Evolutionary conservation across 2,113 vertebrate genomes (phyloP).

Genomic region (Ramphastos sulfuratus): DNA sequence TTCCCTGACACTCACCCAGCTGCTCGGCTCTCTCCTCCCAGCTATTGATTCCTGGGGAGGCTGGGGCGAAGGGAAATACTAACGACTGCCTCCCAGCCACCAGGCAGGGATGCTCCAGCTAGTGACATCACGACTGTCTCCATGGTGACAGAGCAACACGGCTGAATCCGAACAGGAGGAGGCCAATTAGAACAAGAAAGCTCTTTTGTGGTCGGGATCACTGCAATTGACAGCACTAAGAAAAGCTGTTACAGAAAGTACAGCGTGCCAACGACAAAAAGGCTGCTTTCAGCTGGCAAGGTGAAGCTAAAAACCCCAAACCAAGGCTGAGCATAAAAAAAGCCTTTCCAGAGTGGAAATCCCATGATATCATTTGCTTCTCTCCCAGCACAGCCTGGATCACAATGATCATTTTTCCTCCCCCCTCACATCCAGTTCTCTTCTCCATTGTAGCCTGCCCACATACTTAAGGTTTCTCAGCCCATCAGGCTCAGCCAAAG

Average conservation of each 20-base stretch:
- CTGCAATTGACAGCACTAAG: conserved; percentile 13
- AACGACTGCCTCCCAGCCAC: background rate
- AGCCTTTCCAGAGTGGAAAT: background rate
- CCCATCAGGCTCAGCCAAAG: background rate
- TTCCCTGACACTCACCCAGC: background rate
- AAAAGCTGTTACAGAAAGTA: background rate
- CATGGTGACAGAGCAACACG: conserved; percentile 25
- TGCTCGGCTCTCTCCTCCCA: background rate
- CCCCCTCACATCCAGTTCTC: background rate
- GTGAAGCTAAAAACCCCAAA: background rate
- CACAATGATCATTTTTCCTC: background rate
- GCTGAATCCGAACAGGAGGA: background rate
- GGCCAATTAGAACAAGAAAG: conserved; percentile 35
- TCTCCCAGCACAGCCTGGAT: background rate
- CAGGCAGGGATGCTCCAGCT: background rate
- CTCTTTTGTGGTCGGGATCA: background rate
- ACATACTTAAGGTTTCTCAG: background rate
- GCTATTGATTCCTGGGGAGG: background rate
- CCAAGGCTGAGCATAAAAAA: background rate
- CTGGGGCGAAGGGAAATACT: background rate
- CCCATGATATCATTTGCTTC: background rate
- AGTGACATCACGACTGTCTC: background rate
- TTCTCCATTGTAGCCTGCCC: background rate
- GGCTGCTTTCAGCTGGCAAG: background rate
- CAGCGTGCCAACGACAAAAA: background rate